Evolutionary conservation across 2,797 vertebrate genomes (phyloP), one percentile per base, ranked within the genome.

Genomic region (Ptychobarbus kaznakovi): DNA sequence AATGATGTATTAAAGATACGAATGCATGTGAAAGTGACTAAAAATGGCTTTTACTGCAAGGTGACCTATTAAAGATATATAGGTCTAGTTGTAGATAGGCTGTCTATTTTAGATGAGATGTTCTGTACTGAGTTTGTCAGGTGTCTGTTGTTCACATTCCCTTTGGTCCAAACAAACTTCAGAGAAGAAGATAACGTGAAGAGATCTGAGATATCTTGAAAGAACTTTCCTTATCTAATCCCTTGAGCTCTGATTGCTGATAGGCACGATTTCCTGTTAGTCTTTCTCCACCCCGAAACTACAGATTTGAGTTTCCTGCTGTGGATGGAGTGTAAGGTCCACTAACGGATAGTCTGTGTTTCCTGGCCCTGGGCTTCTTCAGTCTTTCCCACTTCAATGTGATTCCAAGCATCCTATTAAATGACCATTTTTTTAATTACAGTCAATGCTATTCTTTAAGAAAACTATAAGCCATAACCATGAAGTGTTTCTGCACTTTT

Each of bases 221-320:
- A 81, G 18, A 53, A 78, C 49, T n/a, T 73, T 84, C 32, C 66
- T 87, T 85, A 85, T 87, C 87, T 46, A 40, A 68, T 65, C 42
- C 72, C 6, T 42, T 72, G 38, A 56, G 53, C 79, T 82, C 66
- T 4, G 7, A 49, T 63, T 72, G 44, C 68, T 78, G 82, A 85
- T 69, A 49, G 78, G 65, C 42, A 80, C 13, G 5, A 49, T 82
- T 85, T 85, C 83, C 82, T 18, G 13, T 69, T 49, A 80, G 22
- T 53, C 38, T 74, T 63, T 15, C 70, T 58, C 74, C 53, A 53
- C 51, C 65, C 42, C 22, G 49, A 85, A 72, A 81, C 61, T 74
- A 35, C 51, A 72, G 56, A 74, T 73, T 80, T 38, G 4, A 83
- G 86, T 66, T 80, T 80, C 53, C 81, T 80, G 66, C 13, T 44